Percentiles rank a stretch among this genome's conserved stretches.
phyloP scores from a whole-genome alignment of 2,113 vertebrate species.

The Perccottus glenii region DNA sequence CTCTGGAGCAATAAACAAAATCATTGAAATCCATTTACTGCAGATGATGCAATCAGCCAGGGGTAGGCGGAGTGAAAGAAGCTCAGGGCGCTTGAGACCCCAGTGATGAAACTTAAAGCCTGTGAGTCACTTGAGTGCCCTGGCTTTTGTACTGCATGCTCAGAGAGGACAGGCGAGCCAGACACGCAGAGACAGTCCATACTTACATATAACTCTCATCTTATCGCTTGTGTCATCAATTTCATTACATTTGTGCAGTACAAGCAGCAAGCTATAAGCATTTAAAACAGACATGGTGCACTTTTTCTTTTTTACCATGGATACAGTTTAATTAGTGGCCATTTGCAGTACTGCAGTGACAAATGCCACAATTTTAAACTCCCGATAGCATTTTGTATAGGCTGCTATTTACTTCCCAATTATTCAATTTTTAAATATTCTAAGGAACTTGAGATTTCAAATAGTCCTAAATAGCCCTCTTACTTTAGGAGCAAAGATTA shows the following conservation, averaged over 20 bases:
- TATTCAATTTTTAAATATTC: too few species aligned
- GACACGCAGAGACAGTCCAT: constrained; percentile 8
- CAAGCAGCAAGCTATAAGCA: not conserved
- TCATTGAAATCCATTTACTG: constrained; percentile 64
- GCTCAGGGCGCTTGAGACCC: constrained; percentile 47
- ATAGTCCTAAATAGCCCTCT: too few species aligned
- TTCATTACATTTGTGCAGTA: too few species aligned
- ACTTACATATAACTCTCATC: not conserved
- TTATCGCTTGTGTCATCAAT: not conserved
- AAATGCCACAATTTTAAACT: too few species aligned
- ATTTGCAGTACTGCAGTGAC: not conserved
- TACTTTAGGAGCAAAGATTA: not conserved
- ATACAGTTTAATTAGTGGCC: not conserved
- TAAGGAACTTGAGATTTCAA: too few species aligned
- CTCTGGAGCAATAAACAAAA: constrained; percentile 61
- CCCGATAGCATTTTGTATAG: too few species aligned
- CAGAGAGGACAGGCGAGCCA: constrained; percentile 9
- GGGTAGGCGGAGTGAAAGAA: constrained; percentile 34
- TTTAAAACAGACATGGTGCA: not conserved
- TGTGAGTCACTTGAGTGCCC: too few species aligned
- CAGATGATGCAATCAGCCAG: constrained; percentile 59
- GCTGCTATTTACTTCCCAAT: too few species aligned
- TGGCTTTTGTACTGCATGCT: constrained; percentile 35
- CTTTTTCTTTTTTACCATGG: not conserved
- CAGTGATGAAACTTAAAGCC: constrained; percentile 46